Evolutionary conservation across 2,888 invertebrate species (phyloP).

Genomic region (Phorcus lineatus): DNA sequence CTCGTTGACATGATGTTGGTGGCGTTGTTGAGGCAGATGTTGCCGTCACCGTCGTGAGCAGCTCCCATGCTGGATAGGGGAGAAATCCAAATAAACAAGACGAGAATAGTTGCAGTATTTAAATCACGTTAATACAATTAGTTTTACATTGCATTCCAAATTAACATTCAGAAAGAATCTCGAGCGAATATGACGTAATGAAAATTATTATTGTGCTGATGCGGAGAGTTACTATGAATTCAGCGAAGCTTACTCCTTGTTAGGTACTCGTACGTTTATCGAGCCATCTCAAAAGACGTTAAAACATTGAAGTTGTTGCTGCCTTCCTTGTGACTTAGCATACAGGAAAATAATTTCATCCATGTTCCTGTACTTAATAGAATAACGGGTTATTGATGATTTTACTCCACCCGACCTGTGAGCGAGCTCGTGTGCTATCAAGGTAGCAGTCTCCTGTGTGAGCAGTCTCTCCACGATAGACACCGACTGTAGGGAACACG

Average conservation of each 20-base stretch:
- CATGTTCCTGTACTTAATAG: neutral
- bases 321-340: too few species aligned
- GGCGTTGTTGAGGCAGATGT: constrained; percentile 8
- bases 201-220: too few species aligned
- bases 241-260: too few species aligned
- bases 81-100: neutral
- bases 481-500: constrained; percentile 5
- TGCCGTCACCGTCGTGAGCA: constrained; percentile 28
- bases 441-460: constrained; percentile 26
- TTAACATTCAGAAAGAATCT: too few species aligned
- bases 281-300: too few species aligned
- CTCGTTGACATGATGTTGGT: constrained; percentile 26
- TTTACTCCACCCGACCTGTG: constrained; percentile 15
- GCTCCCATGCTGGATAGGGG: constrained; percentile 15
- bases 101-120: neutral
- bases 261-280: too few species aligned
- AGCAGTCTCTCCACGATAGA: constrained; percentile 13
- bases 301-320: too few species aligned
- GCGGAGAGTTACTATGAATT: too few species aligned
- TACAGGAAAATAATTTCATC: neutral
- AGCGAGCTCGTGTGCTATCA: constrained; percentile 26
- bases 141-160: too few species aligned
- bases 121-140: too few species aligned
- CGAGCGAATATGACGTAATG: too few species aligned
- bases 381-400: neutral